Evolutionary conservation across 2,888 invertebrate genomes (phyloP), one percentile per base, ranked within the genome.

Genomic region (Pristionchus exspectatus): DNA sequence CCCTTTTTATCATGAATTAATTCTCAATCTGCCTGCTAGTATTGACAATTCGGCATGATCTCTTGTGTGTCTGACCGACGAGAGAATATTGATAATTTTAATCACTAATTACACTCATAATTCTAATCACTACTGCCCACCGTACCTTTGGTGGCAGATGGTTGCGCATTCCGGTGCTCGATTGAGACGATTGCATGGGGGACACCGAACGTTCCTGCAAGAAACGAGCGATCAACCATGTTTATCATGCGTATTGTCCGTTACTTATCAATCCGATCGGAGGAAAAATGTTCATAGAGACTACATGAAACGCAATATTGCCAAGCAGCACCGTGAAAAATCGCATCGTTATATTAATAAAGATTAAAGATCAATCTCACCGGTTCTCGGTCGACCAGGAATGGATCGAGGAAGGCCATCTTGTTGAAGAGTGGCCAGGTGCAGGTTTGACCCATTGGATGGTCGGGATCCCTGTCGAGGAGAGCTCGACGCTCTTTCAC

Each of bases 401-500:
- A 69, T n/a, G 50, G 69, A 27, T 69, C 69, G 87, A 87, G 66
- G 69, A 87, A 87, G 38, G 66, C 7, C 69, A 87, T 66, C 30
- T 69, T 66, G 30, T 44, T 44, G 87, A 44, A 87, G 69, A 87
- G 87, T 30, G 87, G 87, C 87, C 87, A 87, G 10, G 5, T 27
- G 69, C 66, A 33, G n/a, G 30, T 66, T 27, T 69, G 14, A 14
- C 38, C 27, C n/a, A 69, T 1, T 3, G 86, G 38, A 54, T 14
- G 16, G 27, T 5, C 9, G 16, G 30, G 18, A 18, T 54, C 27
- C 18, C 83, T 44, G 0, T 56, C 54, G 5, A 12, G 24, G n/a
- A 83, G n/a, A 83, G 24, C 21, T 14, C 87, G 87, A 69, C 87
- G 66, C 50, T 69, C 87, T 30, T 69, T 87, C 50, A 87, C 87